phyloP scores from a whole-genome alignment of 2,888 invertebrate genomes.

The Lycophotia porphyrea region DNA sequence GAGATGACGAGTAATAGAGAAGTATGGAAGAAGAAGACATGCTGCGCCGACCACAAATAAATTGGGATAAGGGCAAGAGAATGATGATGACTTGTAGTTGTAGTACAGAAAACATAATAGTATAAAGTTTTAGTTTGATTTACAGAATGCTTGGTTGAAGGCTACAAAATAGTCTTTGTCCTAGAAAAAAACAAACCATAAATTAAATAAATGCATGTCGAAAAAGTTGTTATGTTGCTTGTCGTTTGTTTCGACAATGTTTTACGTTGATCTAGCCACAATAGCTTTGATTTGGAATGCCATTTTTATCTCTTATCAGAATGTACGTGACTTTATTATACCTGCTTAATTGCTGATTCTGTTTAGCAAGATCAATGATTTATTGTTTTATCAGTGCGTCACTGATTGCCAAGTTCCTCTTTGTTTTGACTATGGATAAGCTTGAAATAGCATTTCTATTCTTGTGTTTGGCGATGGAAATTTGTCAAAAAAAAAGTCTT shows the following conservation, averaged over 20 bases:
- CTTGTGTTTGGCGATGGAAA: background rate
- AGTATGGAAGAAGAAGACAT: too few species aligned
- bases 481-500: background rate
- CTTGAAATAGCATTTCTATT: background rate
- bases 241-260: background rate
- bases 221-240: too few species aligned
- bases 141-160: too few species aligned
- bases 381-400: slow-evolving; percentile 15
- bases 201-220: background rate
- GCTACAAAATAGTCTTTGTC: too few species aligned
- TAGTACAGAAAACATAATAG: too few species aligned
- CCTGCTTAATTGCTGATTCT: slow-evolving; percentile 7
- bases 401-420: slow-evolving; percentile 11
- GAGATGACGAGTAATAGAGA: too few species aligned
- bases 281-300: slow-evolving; percentile 18
- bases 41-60: too few species aligned
- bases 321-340: slow-evolving; percentile 34
- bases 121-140: too few species aligned
- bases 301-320: slow-evolving; percentile 41
- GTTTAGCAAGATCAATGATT: slow-evolving; percentile 7
- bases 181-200: too few species aligned
- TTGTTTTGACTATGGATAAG: background rate
- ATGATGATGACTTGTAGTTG: too few species aligned
- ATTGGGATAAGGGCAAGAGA: too few species aligned
- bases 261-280: background rate